phyloP scores from a whole-genome alignment of 2,888 invertebrate species.

The Epistrophe eligans region DNA sequence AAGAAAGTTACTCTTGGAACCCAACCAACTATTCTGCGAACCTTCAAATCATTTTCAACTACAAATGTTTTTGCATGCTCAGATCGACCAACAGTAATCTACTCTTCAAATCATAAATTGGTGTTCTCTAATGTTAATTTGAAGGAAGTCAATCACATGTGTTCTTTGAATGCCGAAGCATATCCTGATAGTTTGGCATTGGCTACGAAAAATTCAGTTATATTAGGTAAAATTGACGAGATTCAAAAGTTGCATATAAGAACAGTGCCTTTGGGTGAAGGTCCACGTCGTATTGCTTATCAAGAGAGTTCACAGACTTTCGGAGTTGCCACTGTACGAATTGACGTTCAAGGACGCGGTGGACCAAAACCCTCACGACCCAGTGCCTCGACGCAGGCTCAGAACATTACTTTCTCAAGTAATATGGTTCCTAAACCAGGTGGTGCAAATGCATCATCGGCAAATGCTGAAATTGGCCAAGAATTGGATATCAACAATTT shows the following conservation, averaged over 20 bases:
- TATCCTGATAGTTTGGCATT: constrained; percentile 92
- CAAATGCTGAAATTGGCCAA: constrained; percentile 86
- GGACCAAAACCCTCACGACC: constrained; percentile 88
- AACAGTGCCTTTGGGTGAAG: constrained; percentile 97
- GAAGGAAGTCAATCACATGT: constrained; percentile 98
- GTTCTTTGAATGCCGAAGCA: constrained; percentile 96
- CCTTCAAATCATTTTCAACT: constrained; percentile 94
- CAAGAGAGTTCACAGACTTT: constrained; percentile 97
- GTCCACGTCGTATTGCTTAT: constrained; percentile 96
- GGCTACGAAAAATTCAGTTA: constrained; percentile 84
- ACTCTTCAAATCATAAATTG: constrained; percentile 99
- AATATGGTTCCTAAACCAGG: constrained; percentile 85
- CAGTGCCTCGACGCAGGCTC: constrained; percentile 92
- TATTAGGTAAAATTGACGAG: constrained; percentile 99
- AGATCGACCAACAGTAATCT: constrained; percentile 98
- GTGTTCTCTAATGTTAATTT: constrained; percentile 99
- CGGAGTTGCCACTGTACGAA: constrained; percentile 95
- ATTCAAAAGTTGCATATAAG: constrained; percentile 99
- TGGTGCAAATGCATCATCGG: constrained; percentile 82
- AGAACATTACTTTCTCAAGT: constrained; percentile 86
- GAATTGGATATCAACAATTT: constrained; percentile 96
- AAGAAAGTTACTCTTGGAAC: constrained; percentile 99
- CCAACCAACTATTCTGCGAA: constrained; percentile 96
- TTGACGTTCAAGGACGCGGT: constrained; percentile 93
- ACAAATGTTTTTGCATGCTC: constrained; percentile 99